Conservation (phyloP, 2,888 invertebrate species). For the Eristalis pertinax region DNA sequence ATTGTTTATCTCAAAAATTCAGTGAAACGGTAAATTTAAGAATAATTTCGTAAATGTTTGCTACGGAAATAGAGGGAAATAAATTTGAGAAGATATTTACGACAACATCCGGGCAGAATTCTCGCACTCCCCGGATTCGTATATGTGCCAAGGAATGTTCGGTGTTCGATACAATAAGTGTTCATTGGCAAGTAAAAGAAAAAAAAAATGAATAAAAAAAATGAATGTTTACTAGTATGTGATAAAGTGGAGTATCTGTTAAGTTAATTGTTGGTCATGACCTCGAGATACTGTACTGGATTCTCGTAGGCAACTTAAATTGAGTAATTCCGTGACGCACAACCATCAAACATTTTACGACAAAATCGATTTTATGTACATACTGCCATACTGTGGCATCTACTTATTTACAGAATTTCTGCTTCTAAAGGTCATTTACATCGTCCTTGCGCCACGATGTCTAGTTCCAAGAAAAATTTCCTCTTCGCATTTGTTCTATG, state of each 20-base stretch:
- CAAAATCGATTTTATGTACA: slow-evolving; percentile 39
- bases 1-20: background rate
- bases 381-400: slow-evolving; percentile 9
- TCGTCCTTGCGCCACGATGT: slow-evolving; percentile 39
- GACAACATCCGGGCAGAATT: background rate
- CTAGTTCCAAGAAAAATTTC: slow-evolving; percentile 29
- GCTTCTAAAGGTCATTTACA: slow-evolving; percentile 44
- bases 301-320: background rate
- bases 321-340: slow-evolving; percentile 24
- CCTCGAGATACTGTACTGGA: slow-evolving; percentile 7
- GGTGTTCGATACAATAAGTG: background rate
- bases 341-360: slow-evolving; percentile 20
- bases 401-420: slow-evolving; percentile 28
- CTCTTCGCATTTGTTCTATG: background rate
- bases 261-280: slow-evolving; percentile 39
- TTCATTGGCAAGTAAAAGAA: background rate
- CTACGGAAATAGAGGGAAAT: background rate
- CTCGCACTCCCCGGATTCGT: background rate
- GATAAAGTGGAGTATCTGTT: slow-evolving; percentile 1
- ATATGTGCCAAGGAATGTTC: slow-evolving; percentile 15
- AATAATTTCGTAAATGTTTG: background rate
- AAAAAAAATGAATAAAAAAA: background rate
- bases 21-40: background rate
- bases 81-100: background rate
- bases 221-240: background rate